Base-by-base conservation (phyloP, 2,888 invertebrate genomes). In the Drosophila ezoana region DNA sequence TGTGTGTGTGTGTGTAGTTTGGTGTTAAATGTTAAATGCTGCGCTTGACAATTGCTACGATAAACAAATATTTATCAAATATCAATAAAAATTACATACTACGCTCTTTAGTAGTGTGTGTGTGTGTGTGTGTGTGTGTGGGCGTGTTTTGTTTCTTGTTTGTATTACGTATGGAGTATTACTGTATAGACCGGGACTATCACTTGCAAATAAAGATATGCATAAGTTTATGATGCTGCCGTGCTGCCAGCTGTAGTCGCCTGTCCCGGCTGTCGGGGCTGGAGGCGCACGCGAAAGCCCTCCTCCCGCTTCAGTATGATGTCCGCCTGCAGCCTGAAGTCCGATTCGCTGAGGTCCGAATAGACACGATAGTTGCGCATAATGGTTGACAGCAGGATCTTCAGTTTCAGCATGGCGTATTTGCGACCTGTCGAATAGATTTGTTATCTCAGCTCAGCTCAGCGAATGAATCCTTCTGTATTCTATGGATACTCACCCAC, bases 331-430 rank as follows among this genome's bases (percentile, higher is more conserved):
- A 96, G 93, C 89, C 94, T 93, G 92, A 96, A 96, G 80, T 96
- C 95, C 20, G 93, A 92, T 86, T 96, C 95, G 60, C 93, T 94
- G 20, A 95, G 92, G 89, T 95, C 95, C 5, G 95, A 95, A 65
- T 93, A 90, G n/a, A 96, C 94, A 65, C 94, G 94, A 93, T 95
- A 96, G 90, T 95, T 95, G 81, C 96, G 94, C 79, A 96, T 90
- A 81, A 96, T 95, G 62, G 96, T 96, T 6, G 96, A 95, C 18
- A 96, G 93, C 68, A 96, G 94, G 67, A 96, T 95, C 93, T 96
- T 96, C 87, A 96, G 92, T 90, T 96, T 96, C 79, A 96, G 92
- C 95, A 96, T 95, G 40, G 96, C 96, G 90, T 95, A 96, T 91
- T 96, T 96, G 71, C 96, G 95, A 91, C 94, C 96, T 96, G 91